Percentiles rank a stretch among this genome's conserved stretches.
Conservation (phyloP, 1,140 invertebrate genomes). For the Drosophila lini region DNA sequence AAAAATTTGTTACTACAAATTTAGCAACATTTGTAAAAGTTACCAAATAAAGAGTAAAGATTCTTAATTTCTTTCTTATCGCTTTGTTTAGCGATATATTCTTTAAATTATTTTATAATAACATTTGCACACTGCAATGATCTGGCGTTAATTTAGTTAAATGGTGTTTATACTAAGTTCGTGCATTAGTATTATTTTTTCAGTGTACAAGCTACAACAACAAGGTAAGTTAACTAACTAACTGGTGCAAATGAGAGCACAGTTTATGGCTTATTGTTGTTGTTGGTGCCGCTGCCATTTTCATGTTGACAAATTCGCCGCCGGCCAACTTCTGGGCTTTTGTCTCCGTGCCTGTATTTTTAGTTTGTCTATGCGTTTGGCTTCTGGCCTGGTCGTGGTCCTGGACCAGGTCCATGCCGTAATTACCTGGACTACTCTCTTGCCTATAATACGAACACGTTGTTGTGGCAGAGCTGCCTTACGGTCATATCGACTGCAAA, state of each 20-base stretch:
- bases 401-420: conserved; percentile 35
- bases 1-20: too few relatives aligned
- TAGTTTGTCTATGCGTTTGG: conserved; percentile 44
- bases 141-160: neutral
- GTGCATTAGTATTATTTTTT: neutral
- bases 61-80: neutral
- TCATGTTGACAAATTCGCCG: conserved; percentile 69
- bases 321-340: conserved; percentile 60
- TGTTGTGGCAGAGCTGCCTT: conserved; percentile 59
- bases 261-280: conserved; percentile 66
- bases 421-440: conserved; percentile 73
- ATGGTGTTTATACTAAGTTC: neutral
- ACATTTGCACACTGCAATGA: neutral
- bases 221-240: conserved; percentile 31
- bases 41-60: too few relatives aligned
- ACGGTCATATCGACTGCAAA: conserved; percentile 29
- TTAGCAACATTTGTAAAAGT: too few relatives aligned
- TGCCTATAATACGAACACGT: conserved; percentile 67
- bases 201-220: conserved; percentile 15
- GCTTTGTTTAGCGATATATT: neutral
- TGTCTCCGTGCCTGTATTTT: conserved; percentile 30
- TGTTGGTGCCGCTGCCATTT: conserved; percentile 38
- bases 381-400: conserved; percentile 48
- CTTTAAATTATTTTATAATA: too few relatives aligned
- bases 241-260: conserved; percentile 72